These are phyloP conservation scores for Litocranius walleri DNA, from an alignment of 2,113 vertebrate genomes.

Conservation along the genomic window DNA sequence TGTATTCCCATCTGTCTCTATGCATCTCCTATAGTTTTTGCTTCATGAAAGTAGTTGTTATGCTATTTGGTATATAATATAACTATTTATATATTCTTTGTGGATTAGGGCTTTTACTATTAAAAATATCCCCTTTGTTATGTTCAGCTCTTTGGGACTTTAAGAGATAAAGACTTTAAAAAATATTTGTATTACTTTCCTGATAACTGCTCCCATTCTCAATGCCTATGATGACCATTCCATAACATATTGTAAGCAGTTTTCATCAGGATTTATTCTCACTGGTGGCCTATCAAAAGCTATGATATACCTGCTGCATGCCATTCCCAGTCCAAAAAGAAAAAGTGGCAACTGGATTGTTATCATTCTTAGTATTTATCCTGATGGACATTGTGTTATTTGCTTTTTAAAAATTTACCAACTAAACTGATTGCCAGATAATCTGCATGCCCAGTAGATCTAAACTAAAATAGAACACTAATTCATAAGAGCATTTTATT, in stretches of 20 bases:
- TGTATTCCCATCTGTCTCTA: not conserved
- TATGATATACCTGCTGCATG: not conserved
- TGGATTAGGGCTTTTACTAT: not conserved
- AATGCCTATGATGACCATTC: not conserved
- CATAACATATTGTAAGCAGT: not conserved
- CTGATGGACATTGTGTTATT: not conserved
- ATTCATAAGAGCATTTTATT: constrained; percentile 9
- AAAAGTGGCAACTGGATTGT: not conserved
- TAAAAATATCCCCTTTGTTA: not conserved
- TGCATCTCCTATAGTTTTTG: not conserved
- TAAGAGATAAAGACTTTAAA: constrained; percentile 15
- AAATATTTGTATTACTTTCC: not conserved
- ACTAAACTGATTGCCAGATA: not conserved
- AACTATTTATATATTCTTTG: not conserved
- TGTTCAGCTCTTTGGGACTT: not conserved
- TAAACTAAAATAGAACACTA: constrained; percentile 9
- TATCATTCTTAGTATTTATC: not conserved
- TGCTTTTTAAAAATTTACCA: not conserved
- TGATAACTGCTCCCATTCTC: not conserved
- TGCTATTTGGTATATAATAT: not conserved
- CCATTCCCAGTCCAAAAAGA: not conserved
- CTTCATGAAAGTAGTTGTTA: not conserved
- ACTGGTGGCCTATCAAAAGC: not conserved
- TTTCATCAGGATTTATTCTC: not conserved
- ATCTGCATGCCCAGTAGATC: not conserved